Evolutionary conservation across 1,140 invertebrate species (phyloP), one percentile per base, ranked within the genome.

Genomic region (Drosophila mayri): DNA sequence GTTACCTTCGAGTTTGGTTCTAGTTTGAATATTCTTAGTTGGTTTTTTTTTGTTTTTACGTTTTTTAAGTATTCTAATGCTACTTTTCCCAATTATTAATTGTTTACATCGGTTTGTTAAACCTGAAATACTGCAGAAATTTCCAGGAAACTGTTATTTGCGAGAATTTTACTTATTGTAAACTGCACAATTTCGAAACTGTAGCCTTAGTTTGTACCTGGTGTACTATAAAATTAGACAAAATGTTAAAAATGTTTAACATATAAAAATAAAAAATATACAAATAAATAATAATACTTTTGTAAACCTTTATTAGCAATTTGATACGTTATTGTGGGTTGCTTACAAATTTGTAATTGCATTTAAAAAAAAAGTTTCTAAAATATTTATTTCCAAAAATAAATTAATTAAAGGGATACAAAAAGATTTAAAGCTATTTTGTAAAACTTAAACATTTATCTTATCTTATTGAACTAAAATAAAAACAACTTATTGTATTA

Each of bases 231-330:
- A 16, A 37, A 22, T 10, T 37, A 54, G 32, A 35, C 8, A 20
- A 54, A 54, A 37, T 22, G 28, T 32, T 50, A 18, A 8, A 18
- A 50, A 18, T 49, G 49, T 35, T 22, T 4, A 16, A 32, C 3
- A 37, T 16, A 10, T 4, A 4, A 18, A n/a, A 5, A 12, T 28
- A 28, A 7, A n/a, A 28, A n/a, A 28, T 14, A 2, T 7, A 10
- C 2, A 28, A n/a, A 22, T 22, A 22, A 22, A 22, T 7, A 14
- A 44, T 44, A 18, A 3, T 10, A 11, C 3, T 44, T 28, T 49
- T n/a, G 2, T n/a, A n/a, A n/a, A n/a, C 1, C 16, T 47, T 2
- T 5, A 4, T 9, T 28, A 14, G 1, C 0, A 9, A 8, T 9
- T 49, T 49, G 18, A 3, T 35, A 1, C 9, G 7, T 1, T 12